phyloP scores from a whole-genome alignment of 64 coral and sea anemone genomes.

The Stichodactyla helianthus region DNA sequence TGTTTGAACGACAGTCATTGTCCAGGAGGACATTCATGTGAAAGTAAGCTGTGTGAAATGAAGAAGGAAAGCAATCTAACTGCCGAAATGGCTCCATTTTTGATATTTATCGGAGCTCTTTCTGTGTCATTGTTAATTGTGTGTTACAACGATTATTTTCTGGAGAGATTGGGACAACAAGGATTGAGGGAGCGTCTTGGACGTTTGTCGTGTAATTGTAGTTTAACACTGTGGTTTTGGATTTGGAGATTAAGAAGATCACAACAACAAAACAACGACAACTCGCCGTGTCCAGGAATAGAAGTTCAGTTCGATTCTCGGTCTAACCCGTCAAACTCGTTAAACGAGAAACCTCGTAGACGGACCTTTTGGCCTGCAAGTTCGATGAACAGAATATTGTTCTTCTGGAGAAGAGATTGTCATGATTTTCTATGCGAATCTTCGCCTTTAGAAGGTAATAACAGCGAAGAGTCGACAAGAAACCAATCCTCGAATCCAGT shows the following conservation, averaged over 20 bases:
- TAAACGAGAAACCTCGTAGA: neutral
- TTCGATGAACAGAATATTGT: neutral
- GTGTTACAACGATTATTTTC: slow-evolving; percentile 20
- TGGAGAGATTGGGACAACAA: neutral
- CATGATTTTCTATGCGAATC: neutral
- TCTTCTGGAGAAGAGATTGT: neutral
- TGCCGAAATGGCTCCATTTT: slow-evolving; percentile 1
- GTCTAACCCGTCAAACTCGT: slow-evolving; percentile 3
- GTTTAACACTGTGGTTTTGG: neutral
- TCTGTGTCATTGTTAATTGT: slow-evolving; percentile 7
- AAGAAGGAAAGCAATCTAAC: neutral
- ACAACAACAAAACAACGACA: neutral
- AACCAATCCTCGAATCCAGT: neutral
- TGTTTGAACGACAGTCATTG: slow-evolving; percentile 19
- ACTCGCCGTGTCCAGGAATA: neutral
- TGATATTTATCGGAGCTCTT: slow-evolving; percentile 10
- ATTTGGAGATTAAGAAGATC: neutral
- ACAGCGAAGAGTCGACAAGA: neutral
- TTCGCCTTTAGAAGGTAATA: neutral
- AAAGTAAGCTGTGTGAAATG: neutral
- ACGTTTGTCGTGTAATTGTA: neutral
- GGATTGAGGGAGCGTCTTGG: neutral
- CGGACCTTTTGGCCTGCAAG: neutral
- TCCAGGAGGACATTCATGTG: slow-evolving; percentile 17
- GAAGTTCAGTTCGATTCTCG: slow-evolving; percentile 3